Base-by-base conservation (phyloP, 2,888 invertebrate genomes). In the Acanthosepion esculentum region DNA sequence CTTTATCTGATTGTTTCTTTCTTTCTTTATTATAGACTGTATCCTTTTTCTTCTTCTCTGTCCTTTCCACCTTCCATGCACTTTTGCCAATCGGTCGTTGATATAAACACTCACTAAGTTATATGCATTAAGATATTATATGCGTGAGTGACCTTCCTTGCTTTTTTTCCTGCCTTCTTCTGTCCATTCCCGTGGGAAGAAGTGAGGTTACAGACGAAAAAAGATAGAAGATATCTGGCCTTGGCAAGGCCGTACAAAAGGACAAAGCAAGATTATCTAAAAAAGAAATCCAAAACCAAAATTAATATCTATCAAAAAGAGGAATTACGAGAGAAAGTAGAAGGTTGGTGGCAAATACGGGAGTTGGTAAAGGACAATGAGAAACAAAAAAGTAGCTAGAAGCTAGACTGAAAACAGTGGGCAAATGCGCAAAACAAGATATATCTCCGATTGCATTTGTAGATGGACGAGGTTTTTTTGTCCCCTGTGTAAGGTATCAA, bases 111-210 rank as follows among this genome's bases (percentile, higher is more conserved):
- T 78, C n/a, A 78, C 78, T 78, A 15, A 41, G 78, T 33, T 78
- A 78, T 33, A 78, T n/a, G 33, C 78, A 78, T 78, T 78, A 78
- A n/a, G 78, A 78, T 78, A 78, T 78, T 78, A 78, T 78, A 78
- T 78, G 78, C n/a, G n/a, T 33, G n/a, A 33, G 33, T 78, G 78
- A 78, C 78, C 78, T 78, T 7, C 78, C 18, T 78, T 78, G 12
- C n/a, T 78, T 78, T 78, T n/a, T 78, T 15, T 33, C 0, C 29
- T 29, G 7, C 0, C n/a, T 78, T 6, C n/a, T 78, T 26, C 78
- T 15, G 33, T 33, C 78, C n/a, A 33, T 78, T 78, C 78, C 78
- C n/a, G n/a, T 78, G 78, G 33, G 78, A 12, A 15, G 78, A 78
- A 12, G 78, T 78, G 78, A 78, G 78, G n/a, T 33, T 15, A 12